phyloP scores from a whole-genome alignment of 35 echinoderm and acorn worm species.

The Apostichopus californicus region DNA sequence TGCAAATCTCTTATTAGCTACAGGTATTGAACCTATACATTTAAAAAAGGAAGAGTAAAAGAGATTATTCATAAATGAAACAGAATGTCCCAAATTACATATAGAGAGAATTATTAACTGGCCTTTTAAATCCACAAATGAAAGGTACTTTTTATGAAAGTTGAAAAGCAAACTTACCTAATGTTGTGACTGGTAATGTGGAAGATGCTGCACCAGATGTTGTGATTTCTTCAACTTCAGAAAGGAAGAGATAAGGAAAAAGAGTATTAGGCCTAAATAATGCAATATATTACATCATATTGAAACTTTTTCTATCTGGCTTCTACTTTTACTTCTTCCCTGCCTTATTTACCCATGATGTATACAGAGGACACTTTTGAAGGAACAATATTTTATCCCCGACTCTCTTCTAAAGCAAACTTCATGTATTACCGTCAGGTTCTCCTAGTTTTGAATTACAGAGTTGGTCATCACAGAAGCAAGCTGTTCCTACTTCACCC shows the following conservation, averaged over 20 bases:
- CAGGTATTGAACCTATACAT: too few species aligned
- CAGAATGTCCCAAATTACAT: too few species aligned
- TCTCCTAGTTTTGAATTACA: not conserved
- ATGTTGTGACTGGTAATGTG: too few species aligned
- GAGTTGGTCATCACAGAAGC: not conserved
- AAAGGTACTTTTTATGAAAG: too few species aligned
- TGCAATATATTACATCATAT: not conserved
- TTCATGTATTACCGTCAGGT: not conserved
- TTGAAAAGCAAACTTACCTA: too few species aligned
- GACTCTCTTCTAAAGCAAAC: too few species aligned
- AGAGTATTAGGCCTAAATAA: not conserved
- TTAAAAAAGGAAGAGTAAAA: not conserved
- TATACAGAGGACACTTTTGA: not conserved
- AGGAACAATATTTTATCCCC: not conserved
- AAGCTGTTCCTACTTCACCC: constrained; percentile 3
- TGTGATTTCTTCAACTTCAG: not conserved
- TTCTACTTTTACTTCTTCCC: not conserved
- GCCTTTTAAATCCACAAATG: too few species aligned
- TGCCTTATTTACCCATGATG: not conserved
- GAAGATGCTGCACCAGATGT: not conserved
- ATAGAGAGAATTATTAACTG: too few species aligned
- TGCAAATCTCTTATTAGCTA: too few species aligned
- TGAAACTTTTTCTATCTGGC: too few species aligned
- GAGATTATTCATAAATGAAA: too few species aligned
- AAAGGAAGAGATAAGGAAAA: not conserved